Evolutionary conservation across 2,113 vertebrate genomes (phyloP).

Genomic region (Ovis canadensis): DNA sequence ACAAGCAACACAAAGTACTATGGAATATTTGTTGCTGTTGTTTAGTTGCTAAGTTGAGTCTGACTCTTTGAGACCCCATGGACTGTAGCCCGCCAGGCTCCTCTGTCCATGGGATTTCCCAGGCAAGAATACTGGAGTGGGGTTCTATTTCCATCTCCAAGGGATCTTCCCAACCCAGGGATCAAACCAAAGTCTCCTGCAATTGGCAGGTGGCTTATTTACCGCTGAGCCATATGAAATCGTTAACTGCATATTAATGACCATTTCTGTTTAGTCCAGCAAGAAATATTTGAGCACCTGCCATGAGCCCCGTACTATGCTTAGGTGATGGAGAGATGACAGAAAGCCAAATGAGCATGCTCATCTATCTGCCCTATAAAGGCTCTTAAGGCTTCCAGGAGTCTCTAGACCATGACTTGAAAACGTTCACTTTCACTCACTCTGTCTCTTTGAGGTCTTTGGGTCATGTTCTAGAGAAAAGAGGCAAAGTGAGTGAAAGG

Average conservation of each 20-base stretch:
- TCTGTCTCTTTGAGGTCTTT: not conserved
- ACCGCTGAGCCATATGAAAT: not conserved
- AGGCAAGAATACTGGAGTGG: not conserved
- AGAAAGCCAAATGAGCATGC: not conserved
- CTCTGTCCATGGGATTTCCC: not conserved
- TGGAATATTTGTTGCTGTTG: not conserved
- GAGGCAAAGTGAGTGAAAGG: not conserved
- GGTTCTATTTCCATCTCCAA: not conserved
- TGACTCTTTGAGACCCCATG: not conserved
- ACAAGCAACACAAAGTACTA: not conserved
- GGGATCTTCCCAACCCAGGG: not conserved
- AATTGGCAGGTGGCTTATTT: not conserved
- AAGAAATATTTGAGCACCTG: not conserved
- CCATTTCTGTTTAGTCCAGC: not conserved
- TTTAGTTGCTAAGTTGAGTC: not conserved
- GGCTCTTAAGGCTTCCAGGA: not conserved
- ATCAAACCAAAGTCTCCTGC: not conserved
- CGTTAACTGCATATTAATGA: not conserved
- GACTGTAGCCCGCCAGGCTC: not conserved
- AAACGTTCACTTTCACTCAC: not conserved
- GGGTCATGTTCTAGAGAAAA: not conserved
- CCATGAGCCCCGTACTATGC: not conserved
- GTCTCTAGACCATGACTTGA: not conserved
- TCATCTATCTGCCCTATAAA: not conserved
- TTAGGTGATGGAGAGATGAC: not conserved